These are phyloP conservation scores for Athrips mouffetella DNA, from an alignment of 2,888 invertebrate species.

Conservation along the genomic window DNA sequence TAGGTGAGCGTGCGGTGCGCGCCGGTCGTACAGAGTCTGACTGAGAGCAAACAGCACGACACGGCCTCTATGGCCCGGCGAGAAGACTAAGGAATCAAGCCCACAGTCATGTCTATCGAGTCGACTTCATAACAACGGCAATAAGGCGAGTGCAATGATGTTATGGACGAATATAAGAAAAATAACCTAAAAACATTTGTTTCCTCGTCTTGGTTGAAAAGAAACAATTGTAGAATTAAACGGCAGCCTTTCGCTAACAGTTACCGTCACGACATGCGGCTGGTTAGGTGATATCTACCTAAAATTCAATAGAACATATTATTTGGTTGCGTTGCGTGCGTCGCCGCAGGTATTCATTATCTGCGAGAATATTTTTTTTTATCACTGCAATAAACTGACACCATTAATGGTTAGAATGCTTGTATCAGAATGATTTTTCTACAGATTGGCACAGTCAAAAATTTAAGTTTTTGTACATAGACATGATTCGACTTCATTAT, in stretches of 20 bases:
- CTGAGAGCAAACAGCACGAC: neutral
- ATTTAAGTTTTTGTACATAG: too few species aligned
- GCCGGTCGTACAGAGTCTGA: neutral
- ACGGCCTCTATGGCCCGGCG: neutral
- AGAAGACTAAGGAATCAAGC: neutral
- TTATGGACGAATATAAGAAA: too few species aligned
- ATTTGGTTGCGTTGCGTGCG: constrained; percentile 26
- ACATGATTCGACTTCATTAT: too few species aligned
- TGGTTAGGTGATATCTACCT: constrained; percentile 6
- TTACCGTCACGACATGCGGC: constrained; percentile 24
- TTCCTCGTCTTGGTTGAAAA: constrained; percentile 7
- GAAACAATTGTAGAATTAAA: constrained; percentile 12
- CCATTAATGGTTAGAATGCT: too few species aligned
- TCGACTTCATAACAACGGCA: neutral
- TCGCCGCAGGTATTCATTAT: constrained; percentile 22
- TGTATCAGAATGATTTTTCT: too few species aligned
- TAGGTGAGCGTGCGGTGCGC: constrained; percentile 50
- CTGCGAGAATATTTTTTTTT: constrained; percentile 21
- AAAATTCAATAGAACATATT: constrained; percentile 25
- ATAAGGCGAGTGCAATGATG: neutral
- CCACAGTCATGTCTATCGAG: neutral
- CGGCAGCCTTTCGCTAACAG: constrained; percentile 14
- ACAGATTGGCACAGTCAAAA: too few species aligned
- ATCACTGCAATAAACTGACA: constrained; percentile 18
- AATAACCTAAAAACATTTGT: too few species aligned